Evolutionary conservation across 2,888 invertebrate genomes (phyloP), one percentile per base, ranked within the genome.

Genomic region (Drosophila falleni): DNA sequence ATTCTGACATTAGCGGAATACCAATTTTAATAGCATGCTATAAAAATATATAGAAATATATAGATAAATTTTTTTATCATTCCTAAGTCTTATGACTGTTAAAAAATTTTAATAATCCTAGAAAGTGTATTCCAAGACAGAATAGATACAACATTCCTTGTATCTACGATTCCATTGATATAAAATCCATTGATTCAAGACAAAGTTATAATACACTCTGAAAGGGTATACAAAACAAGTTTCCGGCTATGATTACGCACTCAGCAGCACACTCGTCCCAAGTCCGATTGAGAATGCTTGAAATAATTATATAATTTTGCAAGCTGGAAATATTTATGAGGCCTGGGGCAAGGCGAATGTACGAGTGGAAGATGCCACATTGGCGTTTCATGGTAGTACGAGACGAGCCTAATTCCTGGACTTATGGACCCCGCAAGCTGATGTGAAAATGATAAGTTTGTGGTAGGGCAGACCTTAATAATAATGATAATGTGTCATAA

Each of bases 401-500:
- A 29, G 26, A 9, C 62, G 78, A 74, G 71, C 76, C 64, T 81
- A 87, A 81, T 85, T 81, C 70, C 50, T 66, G 78, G 77, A 71
- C 65, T 62, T 65, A 66, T 56, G 56, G 16, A 19, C 8, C 42
- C 78, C 65, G 51, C 46, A 33, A 63, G 72, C 71, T 65, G 72
- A 83, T 80, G 68, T 56, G 84, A 80, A 89, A 84, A 84, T 84
- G 76, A 88, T 88, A 76, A 81, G 80, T 78, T 71, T 46, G 77
- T 26, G 63, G 70, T 59, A 50, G 66, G 71, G 66, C 56, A 72
- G 54, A 42, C 71, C 66, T 81, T 89, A 81, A 86, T 86, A 85
- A 87, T 86, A 89, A 86, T 89, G 89, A 87, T 87, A 89, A 87
- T 87, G 89, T 87, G 86, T 87, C 86, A 87, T 89, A 87, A 89